Conservation (phyloP, 2,888 invertebrate species). For the Platycnemis pennipes region DNA sequence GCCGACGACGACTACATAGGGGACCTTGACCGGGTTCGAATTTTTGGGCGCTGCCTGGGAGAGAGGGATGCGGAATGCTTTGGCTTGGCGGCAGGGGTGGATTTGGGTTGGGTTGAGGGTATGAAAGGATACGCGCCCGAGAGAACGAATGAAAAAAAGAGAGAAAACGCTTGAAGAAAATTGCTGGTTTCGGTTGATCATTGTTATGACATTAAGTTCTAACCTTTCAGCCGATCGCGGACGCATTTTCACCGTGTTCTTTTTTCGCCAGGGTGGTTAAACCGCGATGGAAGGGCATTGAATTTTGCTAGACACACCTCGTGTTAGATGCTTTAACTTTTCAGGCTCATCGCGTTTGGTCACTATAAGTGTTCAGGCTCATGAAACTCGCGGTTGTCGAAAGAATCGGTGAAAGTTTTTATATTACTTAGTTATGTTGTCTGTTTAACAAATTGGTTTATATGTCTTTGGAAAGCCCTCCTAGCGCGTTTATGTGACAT, state of each 20-base stretch:
- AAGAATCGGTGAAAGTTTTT: too few species aligned
- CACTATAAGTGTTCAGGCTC: too few species aligned
- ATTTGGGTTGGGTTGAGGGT: neutral
- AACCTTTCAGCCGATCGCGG: slow-evolving; percentile 22
- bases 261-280: neutral
- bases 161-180: slow-evolving; percentile 11
- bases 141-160: neutral
- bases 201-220: slow-evolving; percentile 39
- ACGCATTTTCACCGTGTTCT: neutral
- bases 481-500: too few species aligned
- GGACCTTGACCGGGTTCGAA: slow-evolving; percentile 60
- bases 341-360: too few species aligned
- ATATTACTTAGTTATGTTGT: too few species aligned
- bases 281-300: neutral
- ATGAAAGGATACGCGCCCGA: neutral
- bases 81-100: neutral
- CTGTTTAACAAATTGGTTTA: too few species aligned
- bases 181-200: slow-evolving; percentile 10
- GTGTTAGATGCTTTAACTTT: neutral
- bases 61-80: slow-evolving; percentile 5
- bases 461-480: too few species aligned
- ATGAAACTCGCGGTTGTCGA: too few species aligned
- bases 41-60: neutral
- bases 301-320: neutral
- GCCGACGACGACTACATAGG: slow-evolving; percentile 6